These are phyloP conservation scores for Triplophysa tibetana DNA, from an alignment of 2,113 vertebrate species.

Conservation along the genomic window DNA sequence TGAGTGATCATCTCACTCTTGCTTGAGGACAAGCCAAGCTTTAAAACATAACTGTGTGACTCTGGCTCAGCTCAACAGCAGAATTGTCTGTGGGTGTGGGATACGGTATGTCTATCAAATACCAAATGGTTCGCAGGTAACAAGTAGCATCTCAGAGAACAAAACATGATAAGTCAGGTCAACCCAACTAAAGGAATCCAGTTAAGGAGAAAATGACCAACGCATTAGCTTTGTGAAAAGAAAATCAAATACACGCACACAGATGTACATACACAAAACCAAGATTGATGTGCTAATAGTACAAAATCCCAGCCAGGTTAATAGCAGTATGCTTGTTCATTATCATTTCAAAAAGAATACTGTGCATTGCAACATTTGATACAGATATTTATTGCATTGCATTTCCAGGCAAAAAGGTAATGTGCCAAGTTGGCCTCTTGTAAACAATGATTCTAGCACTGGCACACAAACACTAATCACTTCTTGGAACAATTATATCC, in stretches of 20 bases:
- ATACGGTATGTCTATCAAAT: no score
- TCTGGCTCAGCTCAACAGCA: not conserved
- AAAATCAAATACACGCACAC: slow-evolving; percentile 13
- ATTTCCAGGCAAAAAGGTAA: not conserved
- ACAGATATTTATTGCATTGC: not conserved
- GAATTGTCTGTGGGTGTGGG: not conserved
- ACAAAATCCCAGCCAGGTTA: slow-evolving; percentile 15
- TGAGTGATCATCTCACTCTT: not conserved
- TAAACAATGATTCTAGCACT: not conserved
- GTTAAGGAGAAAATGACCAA: not conserved
- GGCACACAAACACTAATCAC: not conserved
- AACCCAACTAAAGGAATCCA: not conserved
- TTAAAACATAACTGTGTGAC: not conserved
- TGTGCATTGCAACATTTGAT: not conserved
- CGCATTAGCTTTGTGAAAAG: not conserved
- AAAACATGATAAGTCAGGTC: not conserved
- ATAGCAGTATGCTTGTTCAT: not conserved
- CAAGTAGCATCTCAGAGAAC: not conserved
- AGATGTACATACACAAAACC: slow-evolving; percentile 4
- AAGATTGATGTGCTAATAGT: not conserved
- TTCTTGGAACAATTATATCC: not conserved
- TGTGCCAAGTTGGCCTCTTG: not conserved
- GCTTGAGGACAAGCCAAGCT: slow-evolving; percentile 19
- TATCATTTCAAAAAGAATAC: not conserved
- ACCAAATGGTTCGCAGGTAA: no score